Evolutionary conservation across 1,140 invertebrate genomes (phyloP), one percentile per base, ranked within the genome.

Genomic region (Cyphomyrmex costatus): DNA sequence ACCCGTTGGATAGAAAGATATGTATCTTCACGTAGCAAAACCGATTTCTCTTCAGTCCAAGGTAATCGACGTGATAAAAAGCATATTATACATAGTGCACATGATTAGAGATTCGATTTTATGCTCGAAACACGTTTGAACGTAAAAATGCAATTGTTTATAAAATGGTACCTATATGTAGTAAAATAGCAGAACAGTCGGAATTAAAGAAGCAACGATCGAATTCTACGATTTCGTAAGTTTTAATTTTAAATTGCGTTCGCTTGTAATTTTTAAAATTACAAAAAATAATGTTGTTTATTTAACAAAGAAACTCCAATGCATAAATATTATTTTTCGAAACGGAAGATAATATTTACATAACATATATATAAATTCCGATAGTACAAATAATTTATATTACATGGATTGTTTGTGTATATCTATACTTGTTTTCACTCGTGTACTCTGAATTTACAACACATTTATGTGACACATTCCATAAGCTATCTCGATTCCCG

Each of bases 61-160:
- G 53, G 79, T 82, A 82, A 82, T 82, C 19, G 24, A 71, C 33
- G 36, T 58, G 36, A 73, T 74, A 73, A 60, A 74, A 73, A 14
- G 6, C 33, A 19, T 19, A 36, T 21, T 42, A 42, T 42, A 42
- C 36, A 24, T 58, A 36, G 5, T 42, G 78, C 66, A 80, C 78
- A 24, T 71, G 36, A 24, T 56, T 71, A 42, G 68, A 73, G 19
- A 66, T 66, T 36, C 24, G 14, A 33, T 60, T 74, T 42, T 27
- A 79, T 6, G 21, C 16, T 70, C 66, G 46, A 71, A 60, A 30
- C 36, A 83, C 56, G 6, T 60, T 73, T 24, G 3, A 74, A 60
- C 10, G 0, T 16, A 36, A 73, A 42, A 46, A 30, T 53, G 30
- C n/a, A 68, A 33, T 74, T 36, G n/a, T 36, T 58, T 74, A 36